phyloP scores from a whole-genome alignment of 2,113 vertebrate genomes.

The Aegotheles bennettii region DNA sequence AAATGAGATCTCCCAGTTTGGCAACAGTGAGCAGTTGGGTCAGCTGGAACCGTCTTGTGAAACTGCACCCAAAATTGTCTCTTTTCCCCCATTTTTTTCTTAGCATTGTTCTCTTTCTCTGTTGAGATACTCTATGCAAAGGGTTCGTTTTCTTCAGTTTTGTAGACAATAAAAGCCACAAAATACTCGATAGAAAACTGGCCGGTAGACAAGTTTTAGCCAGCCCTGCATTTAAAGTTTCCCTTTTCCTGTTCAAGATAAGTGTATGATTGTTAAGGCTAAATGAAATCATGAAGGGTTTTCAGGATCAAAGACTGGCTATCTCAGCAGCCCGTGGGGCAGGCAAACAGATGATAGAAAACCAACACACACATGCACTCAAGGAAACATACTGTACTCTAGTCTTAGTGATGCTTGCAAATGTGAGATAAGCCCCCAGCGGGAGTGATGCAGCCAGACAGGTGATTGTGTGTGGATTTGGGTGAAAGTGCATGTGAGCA shows the following conservation, averaged over 20 bases:
- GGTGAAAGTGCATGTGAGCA: constrained; percentile 33
- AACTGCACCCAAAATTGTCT: neutral
- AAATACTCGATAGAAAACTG: neutral
- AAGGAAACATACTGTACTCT: neutral
- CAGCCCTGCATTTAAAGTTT: neutral
- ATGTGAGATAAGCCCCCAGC: neutral
- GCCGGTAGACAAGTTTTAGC: neutral
- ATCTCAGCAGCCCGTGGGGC: neutral
- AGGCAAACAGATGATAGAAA: constrained; percentile 8
- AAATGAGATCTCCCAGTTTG: neutral
- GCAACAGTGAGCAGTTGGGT: neutral
- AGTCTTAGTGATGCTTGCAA: constrained; percentile 26
- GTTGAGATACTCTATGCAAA: neutral
- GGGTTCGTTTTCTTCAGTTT: neutral
- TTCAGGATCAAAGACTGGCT: constrained; percentile 9
- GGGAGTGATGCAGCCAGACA: constrained; percentile 4
- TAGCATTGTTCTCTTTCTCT: neutral
- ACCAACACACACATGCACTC: neutral
- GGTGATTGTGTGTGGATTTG: constrained; percentile 25
- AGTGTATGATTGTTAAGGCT: neutral
- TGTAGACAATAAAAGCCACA: neutral
- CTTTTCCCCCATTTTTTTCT: neutral
- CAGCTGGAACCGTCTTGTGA: neutral
- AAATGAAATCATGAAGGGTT: neutral
- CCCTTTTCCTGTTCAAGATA: neutral